Evolutionary conservation across 2,888 invertebrate genomes (phyloP).

Genomic region (Steinernema scapterisci): DNA sequence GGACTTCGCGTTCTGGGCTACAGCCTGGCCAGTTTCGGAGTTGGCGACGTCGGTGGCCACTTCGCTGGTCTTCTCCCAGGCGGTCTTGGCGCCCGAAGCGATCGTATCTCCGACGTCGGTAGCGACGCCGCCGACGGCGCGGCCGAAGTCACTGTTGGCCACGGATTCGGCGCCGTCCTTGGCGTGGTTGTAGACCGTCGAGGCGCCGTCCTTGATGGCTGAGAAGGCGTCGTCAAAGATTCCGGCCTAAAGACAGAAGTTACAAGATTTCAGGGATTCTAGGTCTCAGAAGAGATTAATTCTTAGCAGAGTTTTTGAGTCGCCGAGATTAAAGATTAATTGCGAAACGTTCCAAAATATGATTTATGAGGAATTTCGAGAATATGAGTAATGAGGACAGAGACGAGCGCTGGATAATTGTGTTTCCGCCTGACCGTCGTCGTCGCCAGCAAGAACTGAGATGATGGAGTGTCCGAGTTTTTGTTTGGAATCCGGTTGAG

Average conservation of each 20-base stretch:
- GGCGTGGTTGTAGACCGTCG: not conserved
- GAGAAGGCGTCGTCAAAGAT: conserved; percentile 6
- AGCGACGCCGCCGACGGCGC: conserved; percentile 4
- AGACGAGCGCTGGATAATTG: no score
- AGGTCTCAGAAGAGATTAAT: no score
- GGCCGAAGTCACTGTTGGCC: conserved; percentile 18
- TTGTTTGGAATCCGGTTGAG: no score
- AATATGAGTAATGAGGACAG: no score
- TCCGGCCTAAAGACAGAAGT: conserved; percentile 22
- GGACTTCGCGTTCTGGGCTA: not conserved
- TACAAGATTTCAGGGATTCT: no score
- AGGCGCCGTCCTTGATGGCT: not conserved
- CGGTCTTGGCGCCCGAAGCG: conserved; percentile 10
- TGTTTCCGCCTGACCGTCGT: no score
- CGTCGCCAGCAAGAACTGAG: no score
- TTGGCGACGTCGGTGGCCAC: not conserved
- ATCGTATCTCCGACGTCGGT: conserved; percentile 16
- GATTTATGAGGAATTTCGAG: no score
- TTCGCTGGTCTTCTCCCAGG: conserved; percentile 23
- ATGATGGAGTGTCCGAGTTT: no score
- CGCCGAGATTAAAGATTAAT: no score
- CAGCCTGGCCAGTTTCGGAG: conserved; percentile 14
- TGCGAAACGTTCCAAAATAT: no score
- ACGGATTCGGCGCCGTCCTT: conserved; percentile 9
- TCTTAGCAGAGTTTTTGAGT: no score